phyloP scores from a whole-genome alignment of 64 coral and sea anemone genomes.

The Stichodactyla helianthus region DNA sequence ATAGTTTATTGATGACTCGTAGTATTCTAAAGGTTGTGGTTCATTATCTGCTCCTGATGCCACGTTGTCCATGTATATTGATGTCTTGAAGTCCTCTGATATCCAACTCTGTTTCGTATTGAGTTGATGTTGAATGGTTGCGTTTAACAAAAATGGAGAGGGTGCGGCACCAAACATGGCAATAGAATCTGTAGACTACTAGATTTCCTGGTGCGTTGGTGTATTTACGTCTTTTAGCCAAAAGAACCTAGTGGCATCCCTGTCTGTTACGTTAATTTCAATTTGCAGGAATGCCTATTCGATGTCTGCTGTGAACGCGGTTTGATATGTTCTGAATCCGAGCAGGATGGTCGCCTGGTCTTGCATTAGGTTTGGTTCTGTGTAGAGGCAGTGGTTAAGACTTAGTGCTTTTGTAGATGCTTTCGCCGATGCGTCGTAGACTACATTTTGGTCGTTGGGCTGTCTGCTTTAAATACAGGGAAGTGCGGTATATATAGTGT shows the following conservation, averaged over 20 bases:
- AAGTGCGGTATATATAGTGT: slow-evolving; percentile 23
- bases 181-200: not conserved
- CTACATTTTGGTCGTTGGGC: slow-evolving; percentile 28
- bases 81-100: slow-evolving; percentile 41
- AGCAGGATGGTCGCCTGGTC: not conserved
- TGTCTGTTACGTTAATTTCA: slow-evolving; percentile 10
- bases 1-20: slow-evolving; percentile 36
- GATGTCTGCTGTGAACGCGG: slow-evolving; percentile 26
- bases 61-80: slow-evolving; percentile 65
- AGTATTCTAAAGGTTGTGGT: slow-evolving; percentile 37
- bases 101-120: slow-evolving; percentile 29
- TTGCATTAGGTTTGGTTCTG: not conserved
- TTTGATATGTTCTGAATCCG: not conserved
- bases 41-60: slow-evolving; percentile 32
- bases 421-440: slow-evolving; percentile 7
- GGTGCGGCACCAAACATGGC: not conserved
- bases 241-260: slow-evolving; percentile 35
- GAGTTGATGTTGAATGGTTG: slow-evolving; percentile 36
- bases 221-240: slow-evolving; percentile 17
- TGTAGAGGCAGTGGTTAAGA: not conserved
- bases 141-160: slow-evolving; percentile 36
- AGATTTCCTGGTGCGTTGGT: slow-evolving; percentile 2
- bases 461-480: slow-evolving; percentile 28
- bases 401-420: too few species aligned
- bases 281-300: not conserved